Percentiles rank a stretch among this genome's conserved stretches.
Evolutionary conservation across 2,888 invertebrate genomes (phyloP).

Genomic region (Branchinecta sandiegonensis): DNA sequence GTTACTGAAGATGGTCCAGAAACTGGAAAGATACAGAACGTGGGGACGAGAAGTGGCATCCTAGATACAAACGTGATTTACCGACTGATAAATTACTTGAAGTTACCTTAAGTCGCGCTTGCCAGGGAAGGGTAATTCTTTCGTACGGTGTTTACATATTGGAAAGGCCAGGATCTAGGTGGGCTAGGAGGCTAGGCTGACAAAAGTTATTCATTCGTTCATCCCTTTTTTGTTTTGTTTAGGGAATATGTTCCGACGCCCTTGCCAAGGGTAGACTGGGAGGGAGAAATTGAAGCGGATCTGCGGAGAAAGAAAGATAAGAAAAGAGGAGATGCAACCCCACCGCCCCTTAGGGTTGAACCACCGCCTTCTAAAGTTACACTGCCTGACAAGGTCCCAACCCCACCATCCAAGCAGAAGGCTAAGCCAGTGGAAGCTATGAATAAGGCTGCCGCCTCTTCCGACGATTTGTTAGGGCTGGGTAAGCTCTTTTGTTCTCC

Average conservation of each 20-base stretch:
- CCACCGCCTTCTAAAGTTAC: constrained; percentile 27
- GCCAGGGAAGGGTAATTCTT: too few relatives aligned
- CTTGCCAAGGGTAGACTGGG: constrained; percentile 67
- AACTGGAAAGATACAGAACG: too few relatives aligned
- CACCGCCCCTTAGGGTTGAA: constrained; percentile 24
- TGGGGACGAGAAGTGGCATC: too few relatives aligned
- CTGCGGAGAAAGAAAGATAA: constrained; percentile 60
- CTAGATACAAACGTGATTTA: too few relatives aligned
- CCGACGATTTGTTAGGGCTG: constrained; percentile 41
- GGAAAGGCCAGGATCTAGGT: too few relatives aligned
- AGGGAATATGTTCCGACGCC: constrained; percentile 81
- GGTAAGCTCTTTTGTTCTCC: constrained; percentile 32
- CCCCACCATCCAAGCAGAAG: constrained; percentile 44
- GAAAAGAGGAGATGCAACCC: constrained; percentile 36
- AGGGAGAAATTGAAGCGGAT: constrained; percentile 73
- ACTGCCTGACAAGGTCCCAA: constrained; percentile 29
- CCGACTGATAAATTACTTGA: too few relatives aligned
- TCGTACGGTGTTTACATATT: too few relatives aligned
- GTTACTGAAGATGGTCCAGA: too few relatives aligned
- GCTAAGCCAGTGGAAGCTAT: constrained; percentile 38
- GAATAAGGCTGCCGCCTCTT: constrained; percentile 19
- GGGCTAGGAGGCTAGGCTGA: too few relatives aligned
- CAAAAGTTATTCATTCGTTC: too few relatives aligned
- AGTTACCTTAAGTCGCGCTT: too few relatives aligned
- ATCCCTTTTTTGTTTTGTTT: neutral